Percentiles rank a stretch among this genome's conserved stretches.
Conservation (phyloP, 2,113 vertebrate genomes). For the Monopterus albus region DNA sequence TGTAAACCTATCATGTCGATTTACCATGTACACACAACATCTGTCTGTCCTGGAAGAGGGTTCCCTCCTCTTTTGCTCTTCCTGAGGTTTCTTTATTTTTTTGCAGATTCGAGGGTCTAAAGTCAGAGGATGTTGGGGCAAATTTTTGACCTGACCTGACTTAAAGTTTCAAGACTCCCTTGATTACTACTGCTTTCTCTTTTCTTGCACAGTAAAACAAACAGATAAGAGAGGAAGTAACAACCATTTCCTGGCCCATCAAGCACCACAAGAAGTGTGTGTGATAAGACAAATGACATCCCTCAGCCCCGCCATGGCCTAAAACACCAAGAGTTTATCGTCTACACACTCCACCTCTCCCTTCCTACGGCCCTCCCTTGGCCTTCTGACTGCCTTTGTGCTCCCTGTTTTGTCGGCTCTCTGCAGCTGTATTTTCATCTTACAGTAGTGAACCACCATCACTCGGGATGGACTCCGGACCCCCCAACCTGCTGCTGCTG, state of each 20-base stretch:
- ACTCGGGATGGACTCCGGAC: constrained; percentile 64
- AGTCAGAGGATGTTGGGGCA: too few relatives aligned
- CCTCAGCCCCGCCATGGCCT: background rate
- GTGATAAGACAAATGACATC: constrained; percentile 56
- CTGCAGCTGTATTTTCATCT: constrained; percentile 22
- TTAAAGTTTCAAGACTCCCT: too few relatives aligned
- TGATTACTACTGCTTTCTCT: too few relatives aligned
- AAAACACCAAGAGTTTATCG: background rate
- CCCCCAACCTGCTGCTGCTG: constrained; percentile 40
- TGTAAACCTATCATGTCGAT: too few relatives aligned
- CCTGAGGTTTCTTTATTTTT: too few relatives aligned
- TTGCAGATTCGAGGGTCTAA: too few relatives aligned
- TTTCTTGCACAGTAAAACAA: background rate
- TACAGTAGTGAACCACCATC: constrained; percentile 22
- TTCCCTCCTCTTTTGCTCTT: too few relatives aligned
- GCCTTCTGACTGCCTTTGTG: constrained; percentile 15
- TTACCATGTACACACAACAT: too few relatives aligned
- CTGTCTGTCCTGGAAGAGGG: too few relatives aligned
- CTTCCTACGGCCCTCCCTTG: constrained; percentile 44
- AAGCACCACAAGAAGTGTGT: constrained; percentile 11
- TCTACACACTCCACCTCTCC: constrained; percentile 53
- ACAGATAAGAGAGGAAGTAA: constrained; percentile 57
- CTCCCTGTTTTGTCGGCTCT: constrained; percentile 1
- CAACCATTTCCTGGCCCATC: constrained; percentile 54
- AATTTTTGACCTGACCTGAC: too few relatives aligned